These are phyloP conservation scores for Phyllopteryx taeniolatus DNA, from an alignment of 2,113 vertebrate genomes.

Conservation along the genomic window DNA sequence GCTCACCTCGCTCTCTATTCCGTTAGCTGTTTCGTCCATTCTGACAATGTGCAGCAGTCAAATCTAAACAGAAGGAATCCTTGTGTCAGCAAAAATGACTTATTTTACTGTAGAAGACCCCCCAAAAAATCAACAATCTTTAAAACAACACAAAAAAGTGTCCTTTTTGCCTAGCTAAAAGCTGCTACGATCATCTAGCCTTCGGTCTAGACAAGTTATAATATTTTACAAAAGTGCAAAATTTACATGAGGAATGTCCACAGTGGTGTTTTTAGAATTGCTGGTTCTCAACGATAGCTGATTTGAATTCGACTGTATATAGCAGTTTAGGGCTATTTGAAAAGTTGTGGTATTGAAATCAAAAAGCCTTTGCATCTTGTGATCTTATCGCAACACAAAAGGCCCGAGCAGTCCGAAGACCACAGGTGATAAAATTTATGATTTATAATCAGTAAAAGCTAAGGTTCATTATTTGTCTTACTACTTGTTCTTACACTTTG, in stretches of 20 bases:
- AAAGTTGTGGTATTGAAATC: background rate
- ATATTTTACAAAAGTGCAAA: background rate
- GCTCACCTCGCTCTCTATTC: too few relatives aligned
- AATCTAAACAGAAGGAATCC: too few relatives aligned
- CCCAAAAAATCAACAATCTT: too few relatives aligned
- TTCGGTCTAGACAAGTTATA: background rate
- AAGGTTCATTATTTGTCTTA: conserved; percentile 43
- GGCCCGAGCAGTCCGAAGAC: conserved; percentile 46
- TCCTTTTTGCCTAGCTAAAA: background rate
- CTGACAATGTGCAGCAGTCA: too few relatives aligned
- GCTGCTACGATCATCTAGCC: background rate
- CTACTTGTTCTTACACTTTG: conserved; percentile 3
- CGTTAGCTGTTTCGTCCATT: too few relatives aligned
- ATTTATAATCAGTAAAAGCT: conserved; percentile 46
- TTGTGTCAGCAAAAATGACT: too few relatives aligned
- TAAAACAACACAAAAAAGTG: too few relatives aligned
- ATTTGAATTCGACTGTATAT: background rate
- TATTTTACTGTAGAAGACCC: too few relatives aligned
- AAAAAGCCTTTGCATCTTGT: conserved; percentile 16
- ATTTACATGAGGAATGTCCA: background rate
- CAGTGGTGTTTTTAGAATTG: background rate
- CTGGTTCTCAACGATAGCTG: background rate
- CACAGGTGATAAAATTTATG: conserved; percentile 51
- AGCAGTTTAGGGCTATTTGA: background rate
- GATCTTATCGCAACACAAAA: conserved; percentile 40